Conservation (phyloP, 2,797 vertebrate species). For the Nothura maculosa region DNA sequence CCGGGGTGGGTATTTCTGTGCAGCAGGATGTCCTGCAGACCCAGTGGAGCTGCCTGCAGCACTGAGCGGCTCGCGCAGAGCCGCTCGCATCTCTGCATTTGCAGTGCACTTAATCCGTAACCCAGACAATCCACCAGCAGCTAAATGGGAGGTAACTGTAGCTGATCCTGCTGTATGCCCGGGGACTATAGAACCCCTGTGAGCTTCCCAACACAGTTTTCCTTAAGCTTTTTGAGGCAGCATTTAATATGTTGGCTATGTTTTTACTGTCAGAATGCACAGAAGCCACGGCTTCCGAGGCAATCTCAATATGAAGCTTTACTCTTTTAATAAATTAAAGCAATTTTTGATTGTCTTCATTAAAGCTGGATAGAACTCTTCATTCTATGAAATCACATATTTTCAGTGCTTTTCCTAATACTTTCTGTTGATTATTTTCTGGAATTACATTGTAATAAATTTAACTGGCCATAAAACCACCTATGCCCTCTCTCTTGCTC, state of each 20-base stretch:
- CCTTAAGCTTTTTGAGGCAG: neutral
- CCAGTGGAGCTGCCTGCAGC: neutral
- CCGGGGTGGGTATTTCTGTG: neutral
- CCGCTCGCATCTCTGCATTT: neutral
- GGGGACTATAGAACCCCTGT: neutral
- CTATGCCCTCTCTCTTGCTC: neutral
- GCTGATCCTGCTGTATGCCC: neutral
- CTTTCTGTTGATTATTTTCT: neutral
- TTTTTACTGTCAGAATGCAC: neutral
- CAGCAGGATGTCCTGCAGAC: neutral
- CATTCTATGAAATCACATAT: neutral
- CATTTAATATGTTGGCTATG: neutral
- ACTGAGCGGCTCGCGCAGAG: fast-evolving
- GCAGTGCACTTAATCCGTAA: fast-evolving
- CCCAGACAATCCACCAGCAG: neutral
- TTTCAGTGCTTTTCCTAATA: neutral
- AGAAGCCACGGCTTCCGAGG: neutral
- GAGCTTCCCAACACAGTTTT: neutral
- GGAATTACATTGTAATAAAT: neutral
- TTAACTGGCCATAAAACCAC: neutral
- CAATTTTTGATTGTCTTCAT: neutral
- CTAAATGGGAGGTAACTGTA: neutral
- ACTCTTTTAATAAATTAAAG: neutral
- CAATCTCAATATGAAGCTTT: neutral
- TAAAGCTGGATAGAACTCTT: neutral